phyloP scores from a whole-genome alignment of 2,888 invertebrate genomes.

The Lottia gigantea region DNA sequence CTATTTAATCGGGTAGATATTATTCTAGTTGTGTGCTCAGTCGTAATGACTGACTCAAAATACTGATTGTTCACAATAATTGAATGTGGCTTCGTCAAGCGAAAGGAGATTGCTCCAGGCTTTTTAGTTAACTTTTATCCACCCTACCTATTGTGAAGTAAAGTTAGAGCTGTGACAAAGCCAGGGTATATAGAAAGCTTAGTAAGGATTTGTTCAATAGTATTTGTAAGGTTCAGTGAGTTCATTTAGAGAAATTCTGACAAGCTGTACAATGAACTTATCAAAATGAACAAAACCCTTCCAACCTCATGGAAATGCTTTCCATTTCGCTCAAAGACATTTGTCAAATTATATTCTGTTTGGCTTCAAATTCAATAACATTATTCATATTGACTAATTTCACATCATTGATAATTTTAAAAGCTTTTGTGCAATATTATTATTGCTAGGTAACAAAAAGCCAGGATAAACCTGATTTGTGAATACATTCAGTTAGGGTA shows the following conservation, averaged over 20 bases:
- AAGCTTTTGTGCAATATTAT: too few relatives aligned
- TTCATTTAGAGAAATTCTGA: not conserved
- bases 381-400: not conserved
- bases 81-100: slow-evolving; percentile 6
- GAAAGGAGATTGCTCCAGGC: slow-evolving; percentile 2
- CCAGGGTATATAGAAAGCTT: slow-evolving; percentile 6
- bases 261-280: not conserved
- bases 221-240: slow-evolving; percentile 1
- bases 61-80: not conserved
- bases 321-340: slow-evolving; percentile 3
- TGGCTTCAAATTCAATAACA: not conserved
- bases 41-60: not conserved
- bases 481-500: too few relatives aligned
- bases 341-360: slow-evolving; percentile 1
- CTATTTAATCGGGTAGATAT: not conserved
- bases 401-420: too few relatives aligned
- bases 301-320: slow-evolving; percentile 2
- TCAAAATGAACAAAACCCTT: slow-evolving; percentile 2
- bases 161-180: slow-evolving; percentile 4
- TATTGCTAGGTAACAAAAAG: too few relatives aligned
- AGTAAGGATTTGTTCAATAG: slow-evolving; percentile 9
- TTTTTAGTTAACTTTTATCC: not conserved
- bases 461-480: too few relatives aligned
- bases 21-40: not conserved
- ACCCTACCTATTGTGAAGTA: slow-evolving; percentile 2